Base-by-base conservation (phyloP, 2,113 vertebrate species). In the Chaetodon trifascialis region DNA sequence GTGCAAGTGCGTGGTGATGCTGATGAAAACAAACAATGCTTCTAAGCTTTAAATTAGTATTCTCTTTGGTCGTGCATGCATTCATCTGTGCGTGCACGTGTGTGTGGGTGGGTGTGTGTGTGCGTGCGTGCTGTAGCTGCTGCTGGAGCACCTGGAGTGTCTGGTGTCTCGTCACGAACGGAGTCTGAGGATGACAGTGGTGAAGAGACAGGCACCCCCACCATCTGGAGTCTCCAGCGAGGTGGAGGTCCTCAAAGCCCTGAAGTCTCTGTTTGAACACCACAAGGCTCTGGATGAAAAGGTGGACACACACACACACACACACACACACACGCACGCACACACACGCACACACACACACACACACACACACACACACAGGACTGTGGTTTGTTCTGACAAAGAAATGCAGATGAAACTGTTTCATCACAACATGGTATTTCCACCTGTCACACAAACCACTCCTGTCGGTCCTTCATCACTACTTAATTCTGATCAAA, bases 281-380 rank as follows among this genome's bases (percentile, higher is more conserved):
- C 98, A 99, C 95, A 99, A 99, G 87, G 98, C 98, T 0, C 94
- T 99, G 92, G 98, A 99, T 86, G 98, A 99, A 92, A 99, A 99
- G 98, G 98, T 99, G 91, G 87, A 83, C 6, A 44, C 7, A 69
- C 79, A 40, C 55, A 79, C 19, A 60, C 49, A 54, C 40, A 65
- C 2, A 25, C 69, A 73, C n/a, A 82, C 6, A 44, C 62, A 83
- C 6, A 44, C 62, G 70, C 70, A 83, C 6, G 42, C 62, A 73
- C 70, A 80, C 19, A 62, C 44, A 54, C 47, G 64, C 2, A 25
- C 70, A n/a, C n/a, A 83, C 6, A 44, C 7, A 69, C 79, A 40
- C 55, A 79, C 19, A 60, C 49, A 54, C 40, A 65, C 2, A 70
- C 17, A 55, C 2, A 59, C 17, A 76, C 4, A 55, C 4, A 83